A percentile compares a stretch with the other conserved stretches of the same genome.
Conservation (phyloP, 2,888 invertebrate genomes). For the Polyommatus icarus region DNA sequence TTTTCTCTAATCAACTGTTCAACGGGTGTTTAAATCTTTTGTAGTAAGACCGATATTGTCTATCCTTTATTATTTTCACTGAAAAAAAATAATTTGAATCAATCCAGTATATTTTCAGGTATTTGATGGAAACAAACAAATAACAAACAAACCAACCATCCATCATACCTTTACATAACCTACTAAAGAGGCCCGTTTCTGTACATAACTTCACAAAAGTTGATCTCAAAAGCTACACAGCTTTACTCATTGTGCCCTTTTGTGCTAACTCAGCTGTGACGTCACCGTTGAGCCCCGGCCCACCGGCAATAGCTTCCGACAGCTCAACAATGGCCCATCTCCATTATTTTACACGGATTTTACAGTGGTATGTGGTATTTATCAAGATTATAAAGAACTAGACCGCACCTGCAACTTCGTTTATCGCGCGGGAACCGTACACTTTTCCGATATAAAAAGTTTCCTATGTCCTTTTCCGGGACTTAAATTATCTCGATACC, state of each 20-base stretch:
- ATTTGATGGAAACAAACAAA: background rate
- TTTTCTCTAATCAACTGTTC: too few species aligned
- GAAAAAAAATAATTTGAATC: too few species aligned
- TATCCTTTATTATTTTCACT: too few species aligned
- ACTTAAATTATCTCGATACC: too few species aligned
- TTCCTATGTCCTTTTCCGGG: too few species aligned
- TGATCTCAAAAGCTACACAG: background rate
- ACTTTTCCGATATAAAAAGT: too few species aligned
- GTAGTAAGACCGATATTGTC: too few species aligned
- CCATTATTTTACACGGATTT: background rate
- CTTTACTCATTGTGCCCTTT: background rate
- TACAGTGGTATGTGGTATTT: background rate
- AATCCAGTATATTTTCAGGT: background rate
- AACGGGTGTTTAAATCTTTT: too few species aligned
- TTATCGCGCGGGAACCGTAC: too few species aligned
- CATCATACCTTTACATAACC: background rate
- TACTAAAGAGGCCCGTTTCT: background rate
- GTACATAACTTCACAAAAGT: background rate
- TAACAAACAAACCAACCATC: background rate
- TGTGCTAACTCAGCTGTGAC: constrained; percentile 3
- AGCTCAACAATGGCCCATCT: constrained; percentile 5
- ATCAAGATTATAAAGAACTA: background rate
- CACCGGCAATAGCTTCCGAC: background rate
- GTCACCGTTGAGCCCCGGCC: background rate
- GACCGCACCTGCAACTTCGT: too few species aligned